phyloP scores from a whole-genome alignment of 2,797 vertebrate species.

The Morus bassanus region DNA sequence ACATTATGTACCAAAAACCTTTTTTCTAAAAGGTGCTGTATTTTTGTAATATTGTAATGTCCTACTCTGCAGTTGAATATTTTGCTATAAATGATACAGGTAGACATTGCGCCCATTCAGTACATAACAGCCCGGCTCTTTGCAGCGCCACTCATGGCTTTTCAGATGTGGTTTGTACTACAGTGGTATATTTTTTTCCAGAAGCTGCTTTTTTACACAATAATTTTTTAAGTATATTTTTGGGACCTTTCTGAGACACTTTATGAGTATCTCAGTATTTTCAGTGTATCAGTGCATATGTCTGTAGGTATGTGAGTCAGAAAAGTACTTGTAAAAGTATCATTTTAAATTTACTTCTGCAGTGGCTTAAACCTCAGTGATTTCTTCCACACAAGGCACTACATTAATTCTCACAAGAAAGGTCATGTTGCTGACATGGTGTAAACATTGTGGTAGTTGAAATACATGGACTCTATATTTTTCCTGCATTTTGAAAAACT shows the following conservation, averaged over 20 bases:
- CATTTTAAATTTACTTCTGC: background rate
- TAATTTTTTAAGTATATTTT: background rate
- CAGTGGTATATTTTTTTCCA: fast-evolving
- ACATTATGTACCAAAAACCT: fast-evolving
- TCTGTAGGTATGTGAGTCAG: background rate
- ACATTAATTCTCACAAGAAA: background rate
- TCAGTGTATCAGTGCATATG: fast-evolving
- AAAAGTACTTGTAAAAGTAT: background rate
- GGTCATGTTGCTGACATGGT: fast-evolving
- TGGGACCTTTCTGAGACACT: fast-evolving
- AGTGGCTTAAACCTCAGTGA: background rate
- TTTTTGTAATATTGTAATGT: fast-evolving
- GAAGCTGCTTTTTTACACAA: fast-evolving
- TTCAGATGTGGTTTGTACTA: fast-evolving
- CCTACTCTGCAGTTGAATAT: fast-evolving
- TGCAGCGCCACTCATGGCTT: fast-evolving
- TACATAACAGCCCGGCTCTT: fast-evolving
- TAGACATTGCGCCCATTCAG: fast-evolving
- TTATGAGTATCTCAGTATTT: background rate
- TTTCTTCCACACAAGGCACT: background rate
- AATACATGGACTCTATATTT: fast-evolving
- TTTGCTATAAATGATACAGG: background rate
- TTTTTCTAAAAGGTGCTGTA: background rate
- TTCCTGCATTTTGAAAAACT: background rate
- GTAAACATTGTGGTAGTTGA: fast-evolving